A percentile compares a stretch with the other conserved stretches of the same genome.
Evolutionary conservation across 2,888 invertebrate species (phyloP).

Genomic region (Stenodera caucasica): DNA sequence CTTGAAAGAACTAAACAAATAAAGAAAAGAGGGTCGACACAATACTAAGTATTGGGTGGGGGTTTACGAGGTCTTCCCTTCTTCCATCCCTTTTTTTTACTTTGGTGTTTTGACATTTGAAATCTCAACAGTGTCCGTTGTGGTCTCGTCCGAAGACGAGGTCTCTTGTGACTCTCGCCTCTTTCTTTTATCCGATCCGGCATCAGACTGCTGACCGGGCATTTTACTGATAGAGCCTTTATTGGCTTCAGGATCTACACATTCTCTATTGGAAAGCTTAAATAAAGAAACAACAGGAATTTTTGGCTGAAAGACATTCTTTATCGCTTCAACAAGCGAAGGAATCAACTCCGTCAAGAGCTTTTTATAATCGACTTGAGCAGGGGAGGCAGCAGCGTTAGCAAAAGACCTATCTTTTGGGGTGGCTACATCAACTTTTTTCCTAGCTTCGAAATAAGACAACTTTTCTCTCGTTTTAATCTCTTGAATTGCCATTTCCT

Average conservation of each 20-base stretch:
- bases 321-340: too few species aligned
- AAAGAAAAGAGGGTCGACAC: too few species aligned
- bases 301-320: too few species aligned
- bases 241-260: too few species aligned
- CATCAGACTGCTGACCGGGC: neutral
- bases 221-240: too few species aligned
- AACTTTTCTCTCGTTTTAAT: conserved; percentile 14
- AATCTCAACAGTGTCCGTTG: neutral
- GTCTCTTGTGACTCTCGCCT: neutral
- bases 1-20: neutral
- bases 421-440: neutral
- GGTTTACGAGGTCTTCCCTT: neutral
- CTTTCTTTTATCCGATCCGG: neutral
- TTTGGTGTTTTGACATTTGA: neutral
- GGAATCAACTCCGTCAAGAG: too few species aligned
- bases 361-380: too few species aligned
- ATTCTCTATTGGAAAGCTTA: too few species aligned
- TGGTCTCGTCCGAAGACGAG: neutral
- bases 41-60: neutral
- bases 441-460: conserved; percentile 6
- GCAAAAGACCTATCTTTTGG: too few species aligned
- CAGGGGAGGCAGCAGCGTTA: too few species aligned
- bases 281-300: too few species aligned
- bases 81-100: neutral
- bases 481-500: conserved; percentile 20